A percentile compares a stretch with the other conserved stretches of the same genome.
Conservation (phyloP, 1,140 invertebrate species). For the Brachionus rubens region DNA sequence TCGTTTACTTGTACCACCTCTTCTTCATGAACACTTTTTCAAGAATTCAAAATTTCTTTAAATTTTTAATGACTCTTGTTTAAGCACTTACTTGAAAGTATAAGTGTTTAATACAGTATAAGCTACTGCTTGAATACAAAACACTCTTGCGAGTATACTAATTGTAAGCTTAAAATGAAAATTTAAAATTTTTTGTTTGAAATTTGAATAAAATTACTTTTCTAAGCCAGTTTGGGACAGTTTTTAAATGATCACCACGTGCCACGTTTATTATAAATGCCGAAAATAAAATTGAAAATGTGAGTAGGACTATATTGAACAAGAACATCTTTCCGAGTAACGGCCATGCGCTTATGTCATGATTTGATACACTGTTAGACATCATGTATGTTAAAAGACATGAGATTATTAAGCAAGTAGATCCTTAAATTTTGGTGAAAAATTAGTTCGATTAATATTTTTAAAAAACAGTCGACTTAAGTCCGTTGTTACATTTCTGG, state of each 20-base stretch:
- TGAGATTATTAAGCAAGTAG: slow-evolving; percentile 10
- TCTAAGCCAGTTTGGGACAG: slow-evolving; percentile 20
- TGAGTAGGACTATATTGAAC: slow-evolving; percentile 34
- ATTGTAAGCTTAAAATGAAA: slow-evolving; percentile 18
- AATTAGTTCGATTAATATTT: neutral
- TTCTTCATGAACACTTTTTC: slow-evolving; percentile 31
- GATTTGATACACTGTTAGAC: slow-evolving; percentile 2
- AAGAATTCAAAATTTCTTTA: neutral
- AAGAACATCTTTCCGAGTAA: slow-evolving; percentile 11
- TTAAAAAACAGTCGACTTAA: neutral
- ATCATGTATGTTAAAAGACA: slow-evolving; percentile 8
- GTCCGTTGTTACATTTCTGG: too few species aligned
- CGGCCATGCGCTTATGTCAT: slow-evolving; percentile 38
- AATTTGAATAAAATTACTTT: neutral
- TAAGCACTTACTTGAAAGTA: slow-evolving; percentile 7
- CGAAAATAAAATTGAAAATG: slow-evolving; percentile 16
- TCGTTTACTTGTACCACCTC: neutral
- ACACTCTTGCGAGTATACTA: slow-evolving; percentile 31
- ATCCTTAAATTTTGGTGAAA: too few species aligned
- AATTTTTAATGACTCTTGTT: neutral
- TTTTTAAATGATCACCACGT: neutral
- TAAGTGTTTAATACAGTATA: slow-evolving; percentile 43
- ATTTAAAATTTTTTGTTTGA: neutral
- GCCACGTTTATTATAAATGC: slow-evolving; percentile 25
- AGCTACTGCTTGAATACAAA: slow-evolving; percentile 36